Evolutionary conservation across 2,113 vertebrate species (phyloP), one percentile per base, ranked within the genome.

Genomic region (Nothoprocta pentlandii): DNA sequence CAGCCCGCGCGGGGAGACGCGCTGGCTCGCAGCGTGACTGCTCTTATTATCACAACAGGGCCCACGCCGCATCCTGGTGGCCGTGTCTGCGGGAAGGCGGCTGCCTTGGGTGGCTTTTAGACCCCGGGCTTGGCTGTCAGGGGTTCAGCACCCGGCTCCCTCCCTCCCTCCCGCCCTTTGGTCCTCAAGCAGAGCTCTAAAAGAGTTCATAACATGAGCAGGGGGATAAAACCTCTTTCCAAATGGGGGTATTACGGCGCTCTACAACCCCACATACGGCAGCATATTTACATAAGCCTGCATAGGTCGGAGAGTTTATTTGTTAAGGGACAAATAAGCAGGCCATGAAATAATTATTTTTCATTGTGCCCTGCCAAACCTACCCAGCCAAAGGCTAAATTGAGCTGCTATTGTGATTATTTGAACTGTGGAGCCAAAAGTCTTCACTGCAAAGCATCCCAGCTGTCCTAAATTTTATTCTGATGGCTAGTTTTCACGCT

Each of bases 311-410:
- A 92, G 97, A 98, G 97, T 97, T 97, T 97, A 98, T 98, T 98
- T 97, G 97, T 98, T 96, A 97, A 98, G 97, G 97, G 97, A 97
- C 94, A 98, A 98, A 98, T 98, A 98, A 98, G 98, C 98, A 98
- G 98, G 97, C 98, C 97, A 98, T 98, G 98, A 98, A 98, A 98
- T 98, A 98, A 98, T 98, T 98, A 98, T 98, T 98, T 98, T 98
- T 98, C 97, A 98, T 98, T 97, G 97, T 97, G 97, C 96, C 96
- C 97, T 98, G 98, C 98, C 98, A 98, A 98, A 98, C 97, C 96
- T 97, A 97, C 90, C 96, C 97, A 98, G 98, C 98, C 98, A 98
- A 97, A 98, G 98, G 97, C 97, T 98, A 98, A 98, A 98, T 97
- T 97, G 97, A 97, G 97, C 97, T 95, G 97, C 98, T 97, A 97